Percentiles rank a stretch among this genome's conserved stretches.
phyloP scores from a whole-genome alignment of 2,797 vertebrate genomes.

The Holocentrus rufus region DNA sequence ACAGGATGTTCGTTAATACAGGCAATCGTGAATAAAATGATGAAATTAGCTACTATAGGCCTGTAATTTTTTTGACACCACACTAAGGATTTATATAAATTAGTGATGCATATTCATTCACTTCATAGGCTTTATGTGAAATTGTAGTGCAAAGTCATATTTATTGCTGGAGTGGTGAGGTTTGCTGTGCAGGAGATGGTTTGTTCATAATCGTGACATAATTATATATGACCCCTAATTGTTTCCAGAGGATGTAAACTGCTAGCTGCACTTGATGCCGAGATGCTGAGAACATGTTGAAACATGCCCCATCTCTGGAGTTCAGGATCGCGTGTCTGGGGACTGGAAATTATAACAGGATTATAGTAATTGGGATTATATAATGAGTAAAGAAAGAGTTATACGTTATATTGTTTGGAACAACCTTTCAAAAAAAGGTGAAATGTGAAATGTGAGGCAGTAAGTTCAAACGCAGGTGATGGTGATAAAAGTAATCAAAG shows the following conservation, averaged over 20 bases:
- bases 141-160: too few species aligned
- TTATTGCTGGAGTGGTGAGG: neutral
- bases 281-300: conserved; percentile 37
- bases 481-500: too few species aligned
- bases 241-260: conserved; percentile 30
- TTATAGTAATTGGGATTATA: neutral
- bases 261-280: conserved; percentile 12
- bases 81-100: neutral
- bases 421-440: too few species aligned
- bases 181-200: neutral
- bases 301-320: conserved; percentile 36
- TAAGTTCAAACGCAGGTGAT: too few species aligned
- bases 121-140: too few species aligned
- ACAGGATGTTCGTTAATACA: conserved; percentile 53
- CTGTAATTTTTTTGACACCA: neutral
- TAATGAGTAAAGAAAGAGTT: too few species aligned
- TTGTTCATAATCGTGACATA: neutral
- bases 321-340: neutral
- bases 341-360: neutral
- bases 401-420: too few species aligned
- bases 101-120: too few species aligned
- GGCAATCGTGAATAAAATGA: neutral
- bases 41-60: neutral
- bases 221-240: neutral
- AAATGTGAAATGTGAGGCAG: too few species aligned